These are phyloP conservation scores for Cheumatopsyche charites DNA, from an alignment of 1,140 invertebrate genomes.

Conservation along the genomic window DNA sequence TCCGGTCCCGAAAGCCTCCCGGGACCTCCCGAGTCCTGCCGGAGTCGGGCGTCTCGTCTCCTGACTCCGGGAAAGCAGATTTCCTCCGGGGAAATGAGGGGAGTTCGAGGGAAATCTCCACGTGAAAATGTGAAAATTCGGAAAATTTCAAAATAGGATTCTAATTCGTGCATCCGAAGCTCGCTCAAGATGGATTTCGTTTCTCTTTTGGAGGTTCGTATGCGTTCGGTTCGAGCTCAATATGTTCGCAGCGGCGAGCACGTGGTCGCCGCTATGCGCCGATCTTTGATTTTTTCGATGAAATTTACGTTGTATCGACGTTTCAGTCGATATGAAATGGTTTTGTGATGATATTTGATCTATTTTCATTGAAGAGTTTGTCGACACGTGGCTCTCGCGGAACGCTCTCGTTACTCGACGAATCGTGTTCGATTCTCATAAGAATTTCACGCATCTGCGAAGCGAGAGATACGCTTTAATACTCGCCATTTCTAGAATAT, in stretches of 20 bases:
- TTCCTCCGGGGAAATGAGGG: conserved; percentile 52
- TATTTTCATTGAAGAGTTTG: too few species aligned
- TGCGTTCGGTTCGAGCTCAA: background rate
- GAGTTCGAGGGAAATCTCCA: conserved; percentile 45
- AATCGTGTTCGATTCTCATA: conserved; percentile 4
- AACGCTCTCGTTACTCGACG: conserved; percentile 16
- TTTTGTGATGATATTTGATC: too few species aligned
- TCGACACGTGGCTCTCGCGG: conserved; percentile 12
- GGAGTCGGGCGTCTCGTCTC: background rate
- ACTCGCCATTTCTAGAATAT: too few species aligned
- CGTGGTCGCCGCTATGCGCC: background rate
- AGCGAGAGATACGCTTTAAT: too few species aligned
- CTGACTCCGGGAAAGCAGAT: conserved; percentile 46
- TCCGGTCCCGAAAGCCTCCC: conserved; percentile 4
- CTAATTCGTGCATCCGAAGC: too few species aligned
- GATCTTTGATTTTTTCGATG: background rate
- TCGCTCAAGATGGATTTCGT: conserved; percentile 59
- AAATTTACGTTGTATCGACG: background rate
- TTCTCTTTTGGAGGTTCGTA: conserved; percentile 59
- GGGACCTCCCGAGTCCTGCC: background rate
- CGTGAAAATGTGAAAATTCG: too few species aligned
- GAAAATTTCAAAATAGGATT: too few species aligned
- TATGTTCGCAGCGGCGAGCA: background rate
- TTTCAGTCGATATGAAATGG: too few species aligned
- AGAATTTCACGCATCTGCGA: conserved; percentile 41